phyloP scores from a whole-genome alignment of 2,113 vertebrate genomes.

The Lophura nycthemera region DNA sequence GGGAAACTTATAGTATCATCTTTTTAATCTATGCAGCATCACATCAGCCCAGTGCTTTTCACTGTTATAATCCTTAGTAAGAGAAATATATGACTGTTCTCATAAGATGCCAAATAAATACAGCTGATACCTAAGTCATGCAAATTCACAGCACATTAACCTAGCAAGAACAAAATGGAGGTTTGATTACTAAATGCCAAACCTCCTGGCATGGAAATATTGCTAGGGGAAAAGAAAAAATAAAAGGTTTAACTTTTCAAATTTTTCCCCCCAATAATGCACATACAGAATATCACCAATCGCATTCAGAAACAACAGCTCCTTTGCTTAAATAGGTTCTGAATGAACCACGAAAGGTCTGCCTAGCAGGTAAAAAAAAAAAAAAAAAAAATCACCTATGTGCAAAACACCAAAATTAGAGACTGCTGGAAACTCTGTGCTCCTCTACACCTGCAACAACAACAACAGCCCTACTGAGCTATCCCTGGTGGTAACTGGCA shows the following conservation, averaged over 20 bases:
- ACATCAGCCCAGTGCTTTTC: neutral
- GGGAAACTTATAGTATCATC: neutral
- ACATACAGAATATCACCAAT: neutral
- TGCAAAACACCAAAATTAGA: neutral
- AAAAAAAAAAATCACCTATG: neutral
- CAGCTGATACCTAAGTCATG: neutral
- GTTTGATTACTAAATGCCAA: neutral
- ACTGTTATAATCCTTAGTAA: neutral
- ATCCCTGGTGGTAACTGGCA: neutral
- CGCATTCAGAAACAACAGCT: neutral
- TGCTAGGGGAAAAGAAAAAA: neutral
- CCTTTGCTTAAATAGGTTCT: neutral
- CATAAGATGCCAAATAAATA: neutral
- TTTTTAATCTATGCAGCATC: neutral
- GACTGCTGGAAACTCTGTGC: accelerated
- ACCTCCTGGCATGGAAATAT: neutral
- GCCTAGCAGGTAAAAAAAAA: neutral
- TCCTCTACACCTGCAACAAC: neutral
- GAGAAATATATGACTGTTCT: neutral
- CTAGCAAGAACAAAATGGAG: neutral
- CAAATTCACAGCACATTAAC: neutral
- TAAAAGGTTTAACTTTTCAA: neutral
- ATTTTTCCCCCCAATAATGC: neutral
- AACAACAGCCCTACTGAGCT: neutral
- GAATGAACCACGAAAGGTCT: neutral